These are phyloP conservation scores for Propithecus perrieri DNA, from an alignment of 2,797 vertebrate genomes.

Conservation along the genomic window DNA sequence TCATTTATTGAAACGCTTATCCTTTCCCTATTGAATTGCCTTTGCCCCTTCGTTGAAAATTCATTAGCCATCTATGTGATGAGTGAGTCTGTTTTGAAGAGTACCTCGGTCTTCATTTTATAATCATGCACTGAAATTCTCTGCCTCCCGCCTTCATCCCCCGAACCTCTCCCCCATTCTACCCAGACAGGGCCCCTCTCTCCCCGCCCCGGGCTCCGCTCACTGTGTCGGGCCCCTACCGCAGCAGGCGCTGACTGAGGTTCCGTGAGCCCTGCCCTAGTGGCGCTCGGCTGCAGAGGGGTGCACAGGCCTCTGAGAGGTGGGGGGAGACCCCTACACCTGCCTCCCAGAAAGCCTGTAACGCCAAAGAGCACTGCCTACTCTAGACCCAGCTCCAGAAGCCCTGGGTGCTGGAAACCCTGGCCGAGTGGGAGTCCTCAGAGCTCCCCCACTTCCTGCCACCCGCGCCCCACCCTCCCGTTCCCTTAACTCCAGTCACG, in stretches of 20 bases:
- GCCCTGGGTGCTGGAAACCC: neutral
- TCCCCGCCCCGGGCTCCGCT: fast-evolving
- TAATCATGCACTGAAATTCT: neutral
- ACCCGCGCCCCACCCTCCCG: neutral
- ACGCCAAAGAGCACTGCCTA: neutral
- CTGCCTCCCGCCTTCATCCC: neutral
- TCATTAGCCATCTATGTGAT: neutral
- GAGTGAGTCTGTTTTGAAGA: neutral
- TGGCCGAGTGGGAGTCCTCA: neutral
- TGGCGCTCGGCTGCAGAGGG: neutral
- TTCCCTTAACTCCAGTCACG: neutral
- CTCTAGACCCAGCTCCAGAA: neutral
- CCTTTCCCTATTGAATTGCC: neutral
- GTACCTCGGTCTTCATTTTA: neutral
- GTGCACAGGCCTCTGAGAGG: neutral
- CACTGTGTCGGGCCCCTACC: fast-evolving
- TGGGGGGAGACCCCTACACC: neutral
- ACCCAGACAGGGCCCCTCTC: neutral
- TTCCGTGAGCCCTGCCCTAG: neutral
- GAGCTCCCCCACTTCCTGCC: neutral
- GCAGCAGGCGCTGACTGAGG: neutral
- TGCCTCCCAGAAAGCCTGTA: neutral
- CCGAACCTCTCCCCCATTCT: too few species aligned
- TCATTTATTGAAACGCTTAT: neutral
- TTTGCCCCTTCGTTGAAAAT: neutral